phyloP scores from a whole-genome alignment of 2,888 invertebrate species.

The Parochlus steinenii region DNA sequence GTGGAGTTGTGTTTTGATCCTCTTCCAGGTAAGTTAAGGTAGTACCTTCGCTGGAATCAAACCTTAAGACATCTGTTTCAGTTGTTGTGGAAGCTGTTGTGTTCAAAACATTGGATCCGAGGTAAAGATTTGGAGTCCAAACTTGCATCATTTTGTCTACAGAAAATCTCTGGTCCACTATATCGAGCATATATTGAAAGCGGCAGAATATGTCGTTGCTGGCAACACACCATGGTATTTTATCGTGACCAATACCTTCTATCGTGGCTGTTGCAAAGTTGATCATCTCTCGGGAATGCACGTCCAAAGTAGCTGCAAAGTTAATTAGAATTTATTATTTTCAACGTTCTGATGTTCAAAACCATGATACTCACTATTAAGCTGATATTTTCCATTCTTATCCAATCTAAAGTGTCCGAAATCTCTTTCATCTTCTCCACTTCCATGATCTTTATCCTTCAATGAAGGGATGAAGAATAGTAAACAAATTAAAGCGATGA shows the following conservation, averaged over 20 bases:
- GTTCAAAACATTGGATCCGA: too few relatives aligned
- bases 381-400: neutral
- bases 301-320: too few relatives aligned
- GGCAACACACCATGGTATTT: conserved; percentile 3
- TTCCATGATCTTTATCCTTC: neutral
- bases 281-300: too few relatives aligned
- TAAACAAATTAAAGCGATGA: conserved; percentile 1
- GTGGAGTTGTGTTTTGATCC: too few relatives aligned
- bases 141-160: too few relatives aligned
- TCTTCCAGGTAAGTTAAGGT: too few relatives aligned
- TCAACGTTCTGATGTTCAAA: neutral
- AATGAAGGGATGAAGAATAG: conserved; percentile 3
- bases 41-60: too few relatives aligned
- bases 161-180: neutral
- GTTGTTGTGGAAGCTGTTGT: too few relatives aligned
- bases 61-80: too few relatives aligned
- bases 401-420: conserved; percentile 1
- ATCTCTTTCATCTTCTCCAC: neutral
- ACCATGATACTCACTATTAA: neutral
- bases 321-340: too few relatives aligned
- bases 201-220: conserved; percentile 1
- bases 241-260: conserved; percentile 2
- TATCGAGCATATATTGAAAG: conserved; percentile 5
- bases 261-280: neutral
- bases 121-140: too few relatives aligned